A percentile compares a stretch with the other conserved stretches of the same genome.
Evolutionary conservation across 1,140 invertebrate species (phyloP).

Genomic region (Globodera rostochiensis): DNA sequence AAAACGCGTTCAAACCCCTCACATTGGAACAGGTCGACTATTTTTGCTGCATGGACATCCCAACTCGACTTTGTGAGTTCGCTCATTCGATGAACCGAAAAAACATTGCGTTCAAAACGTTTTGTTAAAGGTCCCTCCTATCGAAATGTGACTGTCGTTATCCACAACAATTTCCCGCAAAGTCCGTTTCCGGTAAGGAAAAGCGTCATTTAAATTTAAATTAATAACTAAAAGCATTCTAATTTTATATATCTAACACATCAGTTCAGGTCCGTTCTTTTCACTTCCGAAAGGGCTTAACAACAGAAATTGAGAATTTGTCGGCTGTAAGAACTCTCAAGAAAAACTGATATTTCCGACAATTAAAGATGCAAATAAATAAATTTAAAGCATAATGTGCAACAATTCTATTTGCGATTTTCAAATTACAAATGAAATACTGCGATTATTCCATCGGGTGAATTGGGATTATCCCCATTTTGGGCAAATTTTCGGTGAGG

Average conservation of each 20-base stretch:
- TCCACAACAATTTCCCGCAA: constrained; percentile 64
- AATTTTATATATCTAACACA: no score
- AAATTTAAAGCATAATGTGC: not conserved
- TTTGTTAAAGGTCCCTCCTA: constrained; percentile 55
- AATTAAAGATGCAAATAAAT: not conserved
- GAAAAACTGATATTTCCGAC: not conserved
- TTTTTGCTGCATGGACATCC: constrained; percentile 62
- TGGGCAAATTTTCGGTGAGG: no score
- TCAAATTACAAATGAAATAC: no score
- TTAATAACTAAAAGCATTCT: not conserved
- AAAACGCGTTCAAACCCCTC: not conserved
- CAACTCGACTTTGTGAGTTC: constrained; percentile 11
- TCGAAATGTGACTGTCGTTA: constrained; percentile 62
- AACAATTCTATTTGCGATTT: no score
- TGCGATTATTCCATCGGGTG: no score
- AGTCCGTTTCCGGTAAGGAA: constrained; percentile 54
- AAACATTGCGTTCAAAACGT: not conserved
- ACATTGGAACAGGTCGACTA: constrained; percentile 53
- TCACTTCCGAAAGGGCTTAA: constrained; percentile 63
- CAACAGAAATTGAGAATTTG: constrained; percentile 52
- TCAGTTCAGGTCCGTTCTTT: constrained; percentile 35
- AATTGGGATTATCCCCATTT: no score
- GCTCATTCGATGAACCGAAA: not conserved
- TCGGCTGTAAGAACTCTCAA: not conserved
- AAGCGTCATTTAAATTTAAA: not conserved